phyloP scores from a whole-genome alignment of 2,888 invertebrate species.

The Leucania comma region DNA sequence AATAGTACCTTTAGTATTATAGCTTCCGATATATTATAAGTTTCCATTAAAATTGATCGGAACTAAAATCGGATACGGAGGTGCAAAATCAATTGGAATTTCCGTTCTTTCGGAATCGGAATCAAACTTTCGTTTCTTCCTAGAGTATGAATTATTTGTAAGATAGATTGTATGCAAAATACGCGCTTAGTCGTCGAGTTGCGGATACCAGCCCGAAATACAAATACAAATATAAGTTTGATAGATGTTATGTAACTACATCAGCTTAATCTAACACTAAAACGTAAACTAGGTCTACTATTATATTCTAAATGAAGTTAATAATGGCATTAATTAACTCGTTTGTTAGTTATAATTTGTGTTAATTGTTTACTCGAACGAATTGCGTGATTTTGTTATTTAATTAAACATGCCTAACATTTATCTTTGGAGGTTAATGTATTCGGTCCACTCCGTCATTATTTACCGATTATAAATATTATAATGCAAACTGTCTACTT shows the following conservation, averaged over 20 bases:
- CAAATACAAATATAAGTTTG: too few relatives aligned
- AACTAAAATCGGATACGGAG: too few relatives aligned
- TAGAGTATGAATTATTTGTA: too few relatives aligned
- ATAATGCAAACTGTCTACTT: background rate
- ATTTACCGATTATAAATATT: background rate
- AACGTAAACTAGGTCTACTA: conserved; percentile 1
- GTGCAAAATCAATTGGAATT: too few relatives aligned
- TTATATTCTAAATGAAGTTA: background rate
- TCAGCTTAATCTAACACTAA: background rate
- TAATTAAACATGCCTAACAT: conserved; percentile 3
- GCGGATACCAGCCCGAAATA: too few relatives aligned
- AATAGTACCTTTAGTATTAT: too few relatives aligned
- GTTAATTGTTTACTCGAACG: conserved; percentile 14
- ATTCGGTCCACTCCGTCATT: conserved; percentile 9
- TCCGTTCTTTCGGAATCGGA: too few relatives aligned
- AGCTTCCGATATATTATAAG: too few relatives aligned
- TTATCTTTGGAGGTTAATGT: conserved; percentile 33
- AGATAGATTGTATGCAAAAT: too few relatives aligned
- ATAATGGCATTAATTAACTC: conserved; percentile 1
- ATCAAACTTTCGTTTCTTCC: too few relatives aligned
- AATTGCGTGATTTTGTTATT: conserved; percentile 5
- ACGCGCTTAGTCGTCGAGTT: too few relatives aligned
- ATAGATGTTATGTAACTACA: background rate
- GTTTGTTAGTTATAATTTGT: background rate
- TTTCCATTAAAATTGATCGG: too few relatives aligned